Base-by-base conservation (phyloP, 2,888 invertebrate genomes). In the Agonopterix heracliana region DNA sequence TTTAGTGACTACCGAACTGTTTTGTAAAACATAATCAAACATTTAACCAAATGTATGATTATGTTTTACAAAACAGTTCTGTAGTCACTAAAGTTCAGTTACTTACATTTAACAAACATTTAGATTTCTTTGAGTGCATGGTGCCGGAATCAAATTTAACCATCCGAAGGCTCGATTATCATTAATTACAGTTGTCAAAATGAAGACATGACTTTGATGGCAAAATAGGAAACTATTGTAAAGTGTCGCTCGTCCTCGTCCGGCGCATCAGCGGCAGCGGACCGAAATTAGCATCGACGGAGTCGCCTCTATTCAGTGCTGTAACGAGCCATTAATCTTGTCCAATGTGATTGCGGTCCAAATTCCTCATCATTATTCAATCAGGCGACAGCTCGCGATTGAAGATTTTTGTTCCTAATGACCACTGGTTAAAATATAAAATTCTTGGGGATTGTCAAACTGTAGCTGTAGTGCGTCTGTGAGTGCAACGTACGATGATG, bases 261-360 rank as follows among this genome's bases (percentile, higher is more conserved):
- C 26, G 7, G 26, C 5, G 26, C 26, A 26, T 26, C 26, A 56
- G 56, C 61, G 63, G 58, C 57, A 56, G 5, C 57, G 54, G 54
- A 51, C 52, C 54, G 55, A 61, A 73, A 78, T 78, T 77, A 76
- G 69, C 73, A 78, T 79, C 64, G 60, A 64, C 67, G 62, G 60
- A 64, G 67, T 69, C 64, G 64, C 65, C 57, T 68, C 68, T 66
- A 71, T 72, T 72, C 72, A 71, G 62, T 66, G 66, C 65, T 65
- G 68, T 60, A 70, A 63, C 61, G 58, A 54, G 49, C 60, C 73
- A 79, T 81, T 79, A 78, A 80, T 81, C 81, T 76, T 78, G 70
- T 65, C 68, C 68, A 66, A 60, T 71, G 74, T 71, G 75, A 77
- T 72, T 71, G 74, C 70, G 71, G 68, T 67, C 63, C 59, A 56